Base-by-base conservation (phyloP, 2,113 vertebrate species). In the Amphiprion ocellaris region DNA sequence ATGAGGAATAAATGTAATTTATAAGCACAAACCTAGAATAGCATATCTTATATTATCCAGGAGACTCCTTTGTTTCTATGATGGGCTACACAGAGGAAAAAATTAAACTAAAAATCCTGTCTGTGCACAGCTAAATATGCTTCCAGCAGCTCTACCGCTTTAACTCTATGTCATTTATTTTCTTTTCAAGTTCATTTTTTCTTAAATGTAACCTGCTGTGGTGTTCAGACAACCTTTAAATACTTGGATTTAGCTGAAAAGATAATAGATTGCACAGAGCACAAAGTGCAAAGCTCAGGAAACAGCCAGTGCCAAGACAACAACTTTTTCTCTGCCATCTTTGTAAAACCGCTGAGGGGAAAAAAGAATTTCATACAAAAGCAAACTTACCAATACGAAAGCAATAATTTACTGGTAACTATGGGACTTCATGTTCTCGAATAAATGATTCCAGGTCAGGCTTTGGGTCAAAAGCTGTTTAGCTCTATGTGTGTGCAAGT, bases 381-480 rank as follows among this genome's bases (percentile, higher is more conserved):
- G 30, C 30, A 30, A 30, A 30, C 30, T 30, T 30, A 30, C 6
- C 30, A 30, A 30, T 30, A 30, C 30, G 4, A 5, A 44, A 68
- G 56, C 19, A 46, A 53, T n/a, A 28, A 58, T 82, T 85, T 86
- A 55, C 44, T 69, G 66, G 72, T 67, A 89, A 84, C 78, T 72
- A 17, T 61, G 64, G 30, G 65, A 77, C 53, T 83, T 79, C 15
- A 49, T 83, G 47, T 50, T 63, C 44, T 76, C 4, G 0, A 79
- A 70, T 71, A 60, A 72, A 58, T 49, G 28, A 79, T 50, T 78
- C 10, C 23, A 82, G 59, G 55, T 85, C 71, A 73, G 67, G 21
- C 55, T 70, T 46, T 39, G 28, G 73, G 58, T 82, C 58, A 74
- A 39, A 75, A 71, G 23, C 61, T 78, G 17, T 64, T 65, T 17